phyloP scores from a whole-genome alignment of 35 echinoderm and acorn worm genomes.

The Amphiura filiformis region DNA sequence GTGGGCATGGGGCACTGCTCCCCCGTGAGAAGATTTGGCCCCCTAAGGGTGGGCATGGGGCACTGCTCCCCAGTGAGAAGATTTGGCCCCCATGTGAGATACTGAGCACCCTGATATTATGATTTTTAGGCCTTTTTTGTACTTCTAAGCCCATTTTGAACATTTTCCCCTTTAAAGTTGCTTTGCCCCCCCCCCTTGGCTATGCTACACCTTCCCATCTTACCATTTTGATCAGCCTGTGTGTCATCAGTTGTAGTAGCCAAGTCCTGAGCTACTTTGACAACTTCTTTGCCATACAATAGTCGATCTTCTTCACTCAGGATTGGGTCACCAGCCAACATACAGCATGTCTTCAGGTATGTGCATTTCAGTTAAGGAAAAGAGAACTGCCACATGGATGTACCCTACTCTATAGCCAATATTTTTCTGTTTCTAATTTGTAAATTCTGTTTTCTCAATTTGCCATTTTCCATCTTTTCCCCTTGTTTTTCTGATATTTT shows the following conservation, averaged over 20 bases:
- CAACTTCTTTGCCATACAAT: constrained; percentile 54
- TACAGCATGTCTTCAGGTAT: constrained; percentile 81
- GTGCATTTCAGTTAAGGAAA: constrained; percentile 48
- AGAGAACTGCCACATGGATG: background rate
- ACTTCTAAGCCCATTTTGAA: no score
- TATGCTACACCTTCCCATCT: no score
- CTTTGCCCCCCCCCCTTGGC: no score
- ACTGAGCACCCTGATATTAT: no score
- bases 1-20: no score
- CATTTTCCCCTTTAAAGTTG: no score
- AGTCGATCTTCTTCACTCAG: constrained; percentile 43
- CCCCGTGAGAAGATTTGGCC: no score
- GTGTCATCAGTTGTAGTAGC: background rate
- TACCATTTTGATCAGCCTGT: background rate
- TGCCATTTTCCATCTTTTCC: background rate
- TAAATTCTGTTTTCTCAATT: background rate
- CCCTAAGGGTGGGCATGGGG: no score
- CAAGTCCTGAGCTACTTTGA: constrained; percentile 14
- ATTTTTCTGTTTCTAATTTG: background rate
- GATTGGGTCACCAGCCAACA: constrained; percentile 53
- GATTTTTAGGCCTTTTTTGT: no score
- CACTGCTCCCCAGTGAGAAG: no score
- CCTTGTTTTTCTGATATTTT: background rate
- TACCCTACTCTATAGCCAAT: background rate
- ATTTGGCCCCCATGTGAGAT: no score